Conservation (phyloP, 2,888 invertebrate genomes). For the Ectemnius continuus region DNA sequence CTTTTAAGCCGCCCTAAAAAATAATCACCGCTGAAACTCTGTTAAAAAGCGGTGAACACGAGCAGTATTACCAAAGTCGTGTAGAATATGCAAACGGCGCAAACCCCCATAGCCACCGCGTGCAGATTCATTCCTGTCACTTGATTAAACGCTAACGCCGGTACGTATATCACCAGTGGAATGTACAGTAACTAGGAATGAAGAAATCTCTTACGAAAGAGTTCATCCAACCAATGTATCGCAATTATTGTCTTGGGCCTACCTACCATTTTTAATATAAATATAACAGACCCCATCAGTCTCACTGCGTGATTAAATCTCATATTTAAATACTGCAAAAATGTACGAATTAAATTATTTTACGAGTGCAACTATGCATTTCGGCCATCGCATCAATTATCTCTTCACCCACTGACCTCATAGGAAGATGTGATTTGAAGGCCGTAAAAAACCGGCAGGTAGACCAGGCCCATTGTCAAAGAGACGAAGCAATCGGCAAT, state of each 20-base stretch:
- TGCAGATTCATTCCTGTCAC: conserved; percentile 91
- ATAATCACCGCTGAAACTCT: not conserved
- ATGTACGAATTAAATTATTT: too few species aligned
- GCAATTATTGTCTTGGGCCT: not conserved
- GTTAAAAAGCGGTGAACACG: too few species aligned
- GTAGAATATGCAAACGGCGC: conserved; percentile 94
- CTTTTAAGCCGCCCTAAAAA: conserved; percentile 86
- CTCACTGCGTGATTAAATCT: conserved; percentile 85
- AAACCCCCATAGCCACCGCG: conserved; percentile 88
- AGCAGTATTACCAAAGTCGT: conserved; percentile 85
- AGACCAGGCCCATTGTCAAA: conserved; percentile 83
- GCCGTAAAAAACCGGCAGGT: conserved; percentile 87
- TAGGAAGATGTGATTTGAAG: conserved; percentile 87
- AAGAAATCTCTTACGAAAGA: conserved; percentile 79
- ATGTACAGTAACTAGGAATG: conserved; percentile 82
- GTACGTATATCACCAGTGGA: conserved; percentile 93
- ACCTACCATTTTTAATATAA: conserved; percentile 84
- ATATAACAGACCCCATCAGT: conserved; percentile 84
- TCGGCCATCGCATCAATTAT: too few species aligned
- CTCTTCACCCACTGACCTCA: conserved; percentile 80
- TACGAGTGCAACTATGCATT: too few species aligned
- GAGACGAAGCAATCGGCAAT: conserved; percentile 84
- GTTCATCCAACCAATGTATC: conserved; percentile 49
- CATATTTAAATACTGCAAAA: conserved; percentile 84
- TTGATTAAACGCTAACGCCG: conserved; percentile 91